Evolutionary conservation across 1,140 invertebrate genomes (phyloP).

Genomic region (Ptiloglossa arizonensis): DNA sequence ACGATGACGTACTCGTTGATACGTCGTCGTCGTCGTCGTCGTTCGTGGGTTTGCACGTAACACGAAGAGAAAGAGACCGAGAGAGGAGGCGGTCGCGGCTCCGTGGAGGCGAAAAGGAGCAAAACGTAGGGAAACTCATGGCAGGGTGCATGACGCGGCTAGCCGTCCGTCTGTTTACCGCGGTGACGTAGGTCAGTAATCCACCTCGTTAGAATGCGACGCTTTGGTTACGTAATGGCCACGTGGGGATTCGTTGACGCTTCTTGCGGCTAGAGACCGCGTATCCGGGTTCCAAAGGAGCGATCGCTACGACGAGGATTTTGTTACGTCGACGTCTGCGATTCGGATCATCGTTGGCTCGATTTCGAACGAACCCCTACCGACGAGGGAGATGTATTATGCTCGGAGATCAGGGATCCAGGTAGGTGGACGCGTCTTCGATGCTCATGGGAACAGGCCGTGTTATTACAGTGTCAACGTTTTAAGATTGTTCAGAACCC

Average conservation of each 20-base stretch:
- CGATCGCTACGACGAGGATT: no score
- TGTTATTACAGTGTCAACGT: no score
- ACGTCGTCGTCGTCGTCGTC: constrained; percentile 51
- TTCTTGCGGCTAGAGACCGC: background rate
- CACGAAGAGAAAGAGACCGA: constrained; percentile 38
- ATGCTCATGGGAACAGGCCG: no score
- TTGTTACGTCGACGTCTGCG: no score
- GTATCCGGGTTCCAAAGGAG: background rate
- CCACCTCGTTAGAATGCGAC: constrained; percentile 41
- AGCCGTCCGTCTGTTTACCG: constrained; percentile 51
- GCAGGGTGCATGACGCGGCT: constrained; percentile 52
- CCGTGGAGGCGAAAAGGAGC: constrained; percentile 1
- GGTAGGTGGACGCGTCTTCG: no score
- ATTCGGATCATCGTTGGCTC: no score
- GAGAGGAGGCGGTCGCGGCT: background rate
- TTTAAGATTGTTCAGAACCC: no score
- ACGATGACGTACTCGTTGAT: constrained; percentile 60
- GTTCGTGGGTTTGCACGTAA: constrained; percentile 44
- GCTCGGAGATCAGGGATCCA: no score
- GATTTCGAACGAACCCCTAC: no score
- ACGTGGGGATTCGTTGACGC: constrained; percentile 10
- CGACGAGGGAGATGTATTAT: no score
- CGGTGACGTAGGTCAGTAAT: constrained; percentile 67
- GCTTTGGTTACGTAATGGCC: constrained; percentile 50
- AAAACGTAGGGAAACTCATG: constrained; percentile 47